Conservation (phyloP, 2,888 invertebrate genomes). For the Conomelus anceps region DNA sequence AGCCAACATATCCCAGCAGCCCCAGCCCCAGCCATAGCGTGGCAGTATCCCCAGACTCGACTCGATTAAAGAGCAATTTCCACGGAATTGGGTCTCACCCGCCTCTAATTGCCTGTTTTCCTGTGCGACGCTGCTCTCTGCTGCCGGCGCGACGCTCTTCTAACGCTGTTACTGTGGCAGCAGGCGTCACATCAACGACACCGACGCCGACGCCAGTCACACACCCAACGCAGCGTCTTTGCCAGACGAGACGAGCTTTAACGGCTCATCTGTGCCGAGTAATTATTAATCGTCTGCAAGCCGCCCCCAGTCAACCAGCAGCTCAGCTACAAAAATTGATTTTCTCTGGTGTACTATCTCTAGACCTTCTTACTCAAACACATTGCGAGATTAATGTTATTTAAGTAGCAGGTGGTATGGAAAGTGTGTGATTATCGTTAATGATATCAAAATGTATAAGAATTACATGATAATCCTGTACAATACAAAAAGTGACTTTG, state of each 20-base stretch:
- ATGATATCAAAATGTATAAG: too few species aligned
- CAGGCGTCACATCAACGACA: not conserved
- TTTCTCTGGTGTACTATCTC: not conserved
- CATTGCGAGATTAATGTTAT: not conserved
- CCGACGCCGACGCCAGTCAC: not conserved
- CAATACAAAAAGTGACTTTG: too few species aligned
- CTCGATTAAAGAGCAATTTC: not conserved
- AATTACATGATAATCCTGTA: too few species aligned
- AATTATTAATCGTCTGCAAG: not conserved
- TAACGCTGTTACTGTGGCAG: not conserved
- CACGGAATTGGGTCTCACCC: not conserved
- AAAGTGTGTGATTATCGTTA: not conserved
- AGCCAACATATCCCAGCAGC: not conserved
- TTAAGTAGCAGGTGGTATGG: not conserved
- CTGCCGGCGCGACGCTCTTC: not conserved
- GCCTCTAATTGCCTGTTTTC: not conserved
- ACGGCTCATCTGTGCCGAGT: not conserved
- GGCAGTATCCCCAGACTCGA: not conserved
- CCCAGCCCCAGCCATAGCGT: not conserved
- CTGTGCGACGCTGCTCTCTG: not conserved
- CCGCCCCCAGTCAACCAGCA: not conserved
- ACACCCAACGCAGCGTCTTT: not conserved
- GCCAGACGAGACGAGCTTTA: not conserved
- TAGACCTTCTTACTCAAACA: not conserved
- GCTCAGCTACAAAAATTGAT: not conserved